Conservation (phyloP, 2,888 invertebrate species). For the Xanthia icteritia region DNA sequence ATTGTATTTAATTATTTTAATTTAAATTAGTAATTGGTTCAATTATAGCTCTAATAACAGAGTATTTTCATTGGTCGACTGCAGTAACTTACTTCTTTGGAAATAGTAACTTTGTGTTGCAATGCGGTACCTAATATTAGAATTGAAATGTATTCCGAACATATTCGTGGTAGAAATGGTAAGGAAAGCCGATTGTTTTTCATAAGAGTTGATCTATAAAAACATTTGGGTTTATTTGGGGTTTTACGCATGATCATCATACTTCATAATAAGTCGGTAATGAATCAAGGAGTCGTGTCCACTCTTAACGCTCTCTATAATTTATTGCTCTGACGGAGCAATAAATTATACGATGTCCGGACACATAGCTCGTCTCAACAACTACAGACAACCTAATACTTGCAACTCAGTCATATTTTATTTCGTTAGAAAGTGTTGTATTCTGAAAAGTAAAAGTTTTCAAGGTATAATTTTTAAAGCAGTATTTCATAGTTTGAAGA, state of each 20-base stretch:
- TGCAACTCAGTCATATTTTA: constrained; percentile 39
- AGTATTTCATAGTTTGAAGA: constrained; percentile 34
- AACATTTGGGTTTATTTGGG: no score
- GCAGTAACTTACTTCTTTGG: constrained; percentile 29
- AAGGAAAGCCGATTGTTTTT: neutral
- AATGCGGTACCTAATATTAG: constrained; percentile 33
- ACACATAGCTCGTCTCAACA: constrained; percentile 55
- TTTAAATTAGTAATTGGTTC: constrained; percentile 17
- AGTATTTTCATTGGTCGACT: constrained; percentile 13
- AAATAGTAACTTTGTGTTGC: constrained; percentile 41
- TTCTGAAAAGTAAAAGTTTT: constrained; percentile 32
- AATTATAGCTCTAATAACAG: constrained; percentile 25
- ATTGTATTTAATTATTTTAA: no score
- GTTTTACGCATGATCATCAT: neutral
- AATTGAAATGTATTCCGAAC: neutral
- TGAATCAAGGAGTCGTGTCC: neutral
- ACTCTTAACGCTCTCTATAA: no score
- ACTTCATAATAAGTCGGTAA: neutral
- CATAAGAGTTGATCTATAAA: neutral
- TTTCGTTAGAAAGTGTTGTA: constrained; percentile 46
- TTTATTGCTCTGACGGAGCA: no score
- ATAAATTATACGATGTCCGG: constrained; percentile 44
- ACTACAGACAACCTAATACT: constrained; percentile 41
- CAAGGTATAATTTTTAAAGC: constrained; percentile 33
- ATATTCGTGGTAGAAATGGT: neutral